Conservation (phyloP, 1,140 invertebrate genomes). For the Leguminivora glycinivorella region DNA sequence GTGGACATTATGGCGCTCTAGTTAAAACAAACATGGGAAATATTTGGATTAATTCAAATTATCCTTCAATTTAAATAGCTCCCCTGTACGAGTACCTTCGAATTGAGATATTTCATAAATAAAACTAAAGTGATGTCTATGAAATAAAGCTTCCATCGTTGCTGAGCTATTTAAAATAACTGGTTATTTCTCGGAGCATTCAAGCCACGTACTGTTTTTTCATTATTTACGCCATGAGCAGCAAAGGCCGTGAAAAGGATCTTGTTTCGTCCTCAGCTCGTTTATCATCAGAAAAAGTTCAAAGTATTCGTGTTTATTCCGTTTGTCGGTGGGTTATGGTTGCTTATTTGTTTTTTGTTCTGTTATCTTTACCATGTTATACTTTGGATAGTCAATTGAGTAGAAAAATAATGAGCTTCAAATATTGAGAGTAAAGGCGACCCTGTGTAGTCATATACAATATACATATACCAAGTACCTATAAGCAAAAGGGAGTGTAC, state of each 20-base stretch:
- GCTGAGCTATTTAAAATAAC: slow-evolving; percentile 20
- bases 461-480: too few species aligned
- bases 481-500: too few species aligned
- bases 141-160: background rate
- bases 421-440: too few species aligned
- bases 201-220: slow-evolving; percentile 27
- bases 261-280: slow-evolving; percentile 1
- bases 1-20: too few species aligned
- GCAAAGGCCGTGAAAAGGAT: slow-evolving; percentile 23
- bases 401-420: too few species aligned
- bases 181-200: slow-evolving; percentile 3
- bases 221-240: slow-evolving; percentile 28
- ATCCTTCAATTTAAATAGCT: too few species aligned
- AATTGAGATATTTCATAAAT: background rate
- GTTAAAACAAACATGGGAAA: too few species aligned
- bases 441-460: too few species aligned
- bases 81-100: too few species aligned
- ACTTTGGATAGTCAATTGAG: too few species aligned
- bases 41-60: too few species aligned
- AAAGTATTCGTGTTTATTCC: background rate
- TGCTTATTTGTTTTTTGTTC: background rate
- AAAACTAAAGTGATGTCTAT: background rate
- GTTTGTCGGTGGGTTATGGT: background rate
- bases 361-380: background rate
- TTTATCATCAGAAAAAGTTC: slow-evolving; percentile 12